Evolutionary conservation across 2,113 vertebrate species (phyloP).

Genomic region (Aspidoscelis tigris): DNA sequence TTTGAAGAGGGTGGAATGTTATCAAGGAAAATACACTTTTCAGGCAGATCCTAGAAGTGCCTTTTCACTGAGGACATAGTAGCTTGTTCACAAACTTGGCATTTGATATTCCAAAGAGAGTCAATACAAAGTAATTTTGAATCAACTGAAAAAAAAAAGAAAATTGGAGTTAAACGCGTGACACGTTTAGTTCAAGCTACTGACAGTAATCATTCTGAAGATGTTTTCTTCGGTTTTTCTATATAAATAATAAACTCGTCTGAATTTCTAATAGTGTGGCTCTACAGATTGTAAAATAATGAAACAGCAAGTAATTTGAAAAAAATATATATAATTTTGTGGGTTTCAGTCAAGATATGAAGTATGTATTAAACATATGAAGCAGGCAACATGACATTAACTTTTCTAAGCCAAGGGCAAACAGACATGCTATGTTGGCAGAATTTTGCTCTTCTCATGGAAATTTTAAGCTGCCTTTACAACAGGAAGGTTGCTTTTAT

Average conservation of each 20-base stretch:
- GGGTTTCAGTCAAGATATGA: constrained; percentile 31
- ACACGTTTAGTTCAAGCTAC: constrained; percentile 47
- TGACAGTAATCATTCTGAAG: constrained; percentile 55
- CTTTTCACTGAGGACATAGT: constrained; percentile 56
- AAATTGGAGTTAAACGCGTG: constrained; percentile 15
- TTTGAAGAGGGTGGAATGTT: background rate
- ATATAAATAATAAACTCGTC: constrained; percentile 32
- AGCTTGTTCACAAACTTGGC: constrained; percentile 52
- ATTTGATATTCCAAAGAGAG: constrained; percentile 51
- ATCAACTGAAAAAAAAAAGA: too few relatives aligned
- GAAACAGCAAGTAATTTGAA: background rate
- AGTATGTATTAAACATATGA: constrained; percentile 41
- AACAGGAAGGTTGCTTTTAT: background rate
- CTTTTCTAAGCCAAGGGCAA: constrained; percentile 12
- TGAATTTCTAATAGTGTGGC: constrained; percentile 21
- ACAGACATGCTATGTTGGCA: constrained; percentile 20
- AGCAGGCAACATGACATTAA: constrained; percentile 32
- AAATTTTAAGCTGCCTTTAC: constrained; percentile 15
- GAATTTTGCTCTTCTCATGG: constrained; percentile 38
- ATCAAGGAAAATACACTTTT: constrained; percentile 24
- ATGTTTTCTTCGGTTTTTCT: constrained; percentile 52
- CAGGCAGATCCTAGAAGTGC: constrained; percentile 41
- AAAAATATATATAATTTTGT: constrained; percentile 23
- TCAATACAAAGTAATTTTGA: constrained; percentile 64
- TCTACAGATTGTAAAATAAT: constrained; percentile 33